Evolutionary conservation across 2,113 vertebrate genomes (phyloP), one percentile per base, ranked within the genome.

Genomic region (Clarias batrachus): DNA sequence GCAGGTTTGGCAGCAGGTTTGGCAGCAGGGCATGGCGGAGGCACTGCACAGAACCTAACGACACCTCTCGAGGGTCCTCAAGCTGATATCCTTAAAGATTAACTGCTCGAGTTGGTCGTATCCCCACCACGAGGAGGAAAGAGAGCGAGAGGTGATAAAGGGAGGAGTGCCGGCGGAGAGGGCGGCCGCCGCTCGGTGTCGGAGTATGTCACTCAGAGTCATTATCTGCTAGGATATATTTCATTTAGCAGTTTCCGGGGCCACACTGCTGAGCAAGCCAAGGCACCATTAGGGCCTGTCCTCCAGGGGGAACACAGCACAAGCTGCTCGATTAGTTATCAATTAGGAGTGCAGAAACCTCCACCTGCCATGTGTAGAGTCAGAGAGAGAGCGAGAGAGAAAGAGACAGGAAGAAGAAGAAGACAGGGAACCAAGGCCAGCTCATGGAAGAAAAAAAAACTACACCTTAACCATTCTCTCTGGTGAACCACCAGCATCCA

Each of bases 261-360:
- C 83, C 84, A 85, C 81, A 83, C 89, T 90, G 92, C 93, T 93
- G 91, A 93, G 90, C 92, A 93, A 94, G 93, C 91, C 91, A 89
- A 90, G 84, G 60, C 81, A 88, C 81, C 89, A 90, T 89, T 89
- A 90, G 87, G 88, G 90, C 90, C 91, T 89, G 89, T 91, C 89
- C 94, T 93, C 94, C 88, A 82, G 94, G 94, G 94, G 92, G 92
- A 94, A 93, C 91, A 92, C 93, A 90, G 92, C 93, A 93, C 94
- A 95, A 87, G 89, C 92, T 89, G 93, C 93, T 95, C 94, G 93
- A 95, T 95, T 95, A 95, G 94, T 95, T 95, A 95, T 96, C 94
- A 96, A 94, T 95, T 95, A 95, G 92, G 92, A 94, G 93, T 93
- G 92, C 77, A 88, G 92, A 94, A 94, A 93, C 93, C 93, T 94